Evolutionary conservation across 2,797 vertebrate genomes (phyloP).

Genomic region (Steatocranus sp.): DNA sequence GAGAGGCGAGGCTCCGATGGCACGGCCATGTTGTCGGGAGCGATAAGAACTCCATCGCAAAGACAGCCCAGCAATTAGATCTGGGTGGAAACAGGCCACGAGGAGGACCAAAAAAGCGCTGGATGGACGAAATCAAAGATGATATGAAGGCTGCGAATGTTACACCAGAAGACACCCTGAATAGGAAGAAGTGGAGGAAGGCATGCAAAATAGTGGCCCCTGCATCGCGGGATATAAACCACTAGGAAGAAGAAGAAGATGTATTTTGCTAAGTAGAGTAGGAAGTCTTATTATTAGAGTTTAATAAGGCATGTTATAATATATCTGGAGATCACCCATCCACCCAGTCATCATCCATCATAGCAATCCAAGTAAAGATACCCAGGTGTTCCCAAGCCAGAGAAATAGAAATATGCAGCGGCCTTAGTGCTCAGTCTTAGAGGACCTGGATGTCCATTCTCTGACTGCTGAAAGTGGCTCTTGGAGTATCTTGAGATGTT

Average conservation of each 20-base stretch:
- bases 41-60: no score
- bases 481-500: neutral
- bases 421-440: neutral
- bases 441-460: neutral
- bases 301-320: neutral
- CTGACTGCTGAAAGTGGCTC: neutral
- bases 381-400: neutral
- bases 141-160: neutral
- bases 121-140: neutral
- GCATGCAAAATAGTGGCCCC: neutral
- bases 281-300: neutral
- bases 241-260: neutral
- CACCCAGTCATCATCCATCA: neutral
- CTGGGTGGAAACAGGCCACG: neutral
- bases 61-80: neutral
- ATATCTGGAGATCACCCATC: neutral
- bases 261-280: neutral
- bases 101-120: neutral
- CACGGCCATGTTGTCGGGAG: neutral
- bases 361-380: neutral
- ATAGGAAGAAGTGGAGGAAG: neutral
- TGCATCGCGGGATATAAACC: neutral
- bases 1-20: accelerated
- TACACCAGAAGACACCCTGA: neutral
- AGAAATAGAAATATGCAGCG: neutral